These are phyloP conservation scores for Dasysyrphus tricinctus DNA, from an alignment of 2,888 invertebrate species.

Conservation along the genomic window DNA sequence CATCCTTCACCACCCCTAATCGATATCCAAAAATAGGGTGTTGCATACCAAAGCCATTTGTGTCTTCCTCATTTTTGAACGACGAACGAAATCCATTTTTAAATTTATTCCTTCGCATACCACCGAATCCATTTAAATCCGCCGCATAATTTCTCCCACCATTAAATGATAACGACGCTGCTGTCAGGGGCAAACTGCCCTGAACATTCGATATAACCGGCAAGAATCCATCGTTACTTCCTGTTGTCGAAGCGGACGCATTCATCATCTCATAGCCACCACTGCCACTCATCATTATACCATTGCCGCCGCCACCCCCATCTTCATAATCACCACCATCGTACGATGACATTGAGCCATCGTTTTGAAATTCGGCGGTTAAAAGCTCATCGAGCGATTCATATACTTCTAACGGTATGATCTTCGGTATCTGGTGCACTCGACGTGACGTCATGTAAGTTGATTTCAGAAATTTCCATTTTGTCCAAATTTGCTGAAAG, in stretches of 20 bases:
- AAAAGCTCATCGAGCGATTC: conserved; percentile 80
- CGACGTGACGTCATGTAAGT: conserved; percentile 82
- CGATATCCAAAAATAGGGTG: conserved; percentile 82
- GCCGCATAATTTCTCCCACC: conserved; percentile 41
- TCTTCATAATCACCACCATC: conserved; percentile 70
- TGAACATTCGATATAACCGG: conserved; percentile 71
- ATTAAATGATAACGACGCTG: conserved; percentile 29
- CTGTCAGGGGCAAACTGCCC: conserved; percentile 42
- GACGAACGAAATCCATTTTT: conserved; percentile 64
- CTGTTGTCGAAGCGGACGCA: conserved; percentile 47
- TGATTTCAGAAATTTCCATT: conserved; percentile 83
- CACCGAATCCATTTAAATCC: conserved; percentile 53
- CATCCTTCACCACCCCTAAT: conserved; percentile 81
- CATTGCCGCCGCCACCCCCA: conserved; percentile 41
- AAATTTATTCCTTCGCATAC: conserved; percentile 43
- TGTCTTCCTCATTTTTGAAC: conserved; percentile 70
- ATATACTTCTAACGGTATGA: conserved; percentile 80
- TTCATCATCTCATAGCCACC: conserved; percentile 67
- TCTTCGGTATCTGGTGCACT: conserved; percentile 80
- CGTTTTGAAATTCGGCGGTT: conserved; percentile 70
- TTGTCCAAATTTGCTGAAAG: conserved; percentile 82
- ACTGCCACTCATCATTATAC: conserved; percentile 59
- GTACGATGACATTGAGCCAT: conserved; percentile 72
- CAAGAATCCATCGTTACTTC: conserved; percentile 62
- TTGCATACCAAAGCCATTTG: conserved; percentile 78